phyloP scores from a whole-genome alignment of 2,797 vertebrate species.

The Chaetodon trifasciatus region DNA sequence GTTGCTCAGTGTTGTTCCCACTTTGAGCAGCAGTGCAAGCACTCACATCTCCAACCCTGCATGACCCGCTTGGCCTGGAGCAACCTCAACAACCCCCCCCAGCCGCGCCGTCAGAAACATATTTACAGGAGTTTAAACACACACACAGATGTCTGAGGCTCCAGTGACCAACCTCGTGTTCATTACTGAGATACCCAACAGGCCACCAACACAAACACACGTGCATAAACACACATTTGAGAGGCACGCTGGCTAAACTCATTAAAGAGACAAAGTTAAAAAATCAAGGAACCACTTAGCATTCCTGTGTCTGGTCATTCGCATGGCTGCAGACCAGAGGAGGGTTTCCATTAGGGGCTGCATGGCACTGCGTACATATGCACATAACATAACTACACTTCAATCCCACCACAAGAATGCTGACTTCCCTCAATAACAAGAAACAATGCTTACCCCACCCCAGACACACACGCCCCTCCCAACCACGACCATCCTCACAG shows the following conservation, averaged over 20 bases:
- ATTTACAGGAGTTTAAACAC: slow-evolving; percentile 9
- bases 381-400: slow-evolving; percentile 71
- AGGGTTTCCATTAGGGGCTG: slow-evolving; percentile 50
- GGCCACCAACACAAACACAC: slow-evolving; percentile 17
- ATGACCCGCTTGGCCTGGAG: slow-evolving; percentile 20
- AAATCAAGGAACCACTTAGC: slow-evolving; percentile 36
- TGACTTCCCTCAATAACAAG: slow-evolving; percentile 57
- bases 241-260: not conserved
- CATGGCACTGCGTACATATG: slow-evolving; percentile 49
- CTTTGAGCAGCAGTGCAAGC: slow-evolving; percentile 10
- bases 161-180: slow-evolving; percentile 45
- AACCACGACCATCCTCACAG: slow-evolving; percentile 28
- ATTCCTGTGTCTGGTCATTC: slow-evolving; percentile 53
- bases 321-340: slow-evolving; percentile 38
- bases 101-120: not conserved
- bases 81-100: slow-evolving; percentile 6
- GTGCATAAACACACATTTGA: slow-evolving; percentile 24
- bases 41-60: slow-evolving; percentile 15
- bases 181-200: slow-evolving; percentile 37
- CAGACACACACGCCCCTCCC: slow-evolving; percentile 41
- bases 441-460: slow-evolving; percentile 57
- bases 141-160: slow-evolving; percentile 45
- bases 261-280: not conserved
- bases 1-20: slow-evolving; percentile 9
- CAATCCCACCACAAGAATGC: slow-evolving; percentile 74